Evolutionary conservation across 2,797 vertebrate genomes (phyloP), one percentile per base, ranked within the genome.

Genomic region (Peromyscus nudipes): DNA sequence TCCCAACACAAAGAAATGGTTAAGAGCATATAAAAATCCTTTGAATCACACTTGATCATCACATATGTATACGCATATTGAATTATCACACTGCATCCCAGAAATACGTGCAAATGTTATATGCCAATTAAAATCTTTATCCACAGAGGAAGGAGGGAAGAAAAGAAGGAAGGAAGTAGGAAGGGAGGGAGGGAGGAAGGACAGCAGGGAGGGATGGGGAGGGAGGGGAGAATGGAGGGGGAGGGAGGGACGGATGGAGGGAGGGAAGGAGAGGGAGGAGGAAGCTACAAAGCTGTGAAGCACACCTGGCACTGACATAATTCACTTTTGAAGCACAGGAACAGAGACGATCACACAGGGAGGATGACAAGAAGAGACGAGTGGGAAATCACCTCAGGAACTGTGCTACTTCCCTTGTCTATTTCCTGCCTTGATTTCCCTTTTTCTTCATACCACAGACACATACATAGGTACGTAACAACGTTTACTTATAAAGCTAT

Each of bases 401-500:
- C 0, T 17, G 9, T 10, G 29, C n/a, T 10, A 4, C 40, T 80
- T 60, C 31, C 43, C n/a, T 52, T 52, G 11, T 27, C 31, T 17
- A 29, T 67, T 43, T 60, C 55, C 69, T 73, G 37, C 21, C 77
- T 83, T 89, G 40, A 29, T 67, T 82, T 89, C 60, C 25, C 73
- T 52, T 40, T 79, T 91, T 92, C 69, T 81, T 92, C 52, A 60
- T 64, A 90, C 57, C 34, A 23, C 13, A 55, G 16, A 21, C 64
- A 27, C 67, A 52, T 37, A 60, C 29, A 65, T 60, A 88, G 62
- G 69, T 29, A 0, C 57, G 67, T 37, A 94, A 76, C 85, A 96
- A 82, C 19, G 40, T 37, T 84, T 93, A 76, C 83, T 55, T 86
- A 60, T 71, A 10, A 90, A 96, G 94, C 62, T 73, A 79, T 92